Evolutionary conservation across 2,888 invertebrate genomes (phyloP).

Genomic region (Linnaemya vulpina): DNA sequence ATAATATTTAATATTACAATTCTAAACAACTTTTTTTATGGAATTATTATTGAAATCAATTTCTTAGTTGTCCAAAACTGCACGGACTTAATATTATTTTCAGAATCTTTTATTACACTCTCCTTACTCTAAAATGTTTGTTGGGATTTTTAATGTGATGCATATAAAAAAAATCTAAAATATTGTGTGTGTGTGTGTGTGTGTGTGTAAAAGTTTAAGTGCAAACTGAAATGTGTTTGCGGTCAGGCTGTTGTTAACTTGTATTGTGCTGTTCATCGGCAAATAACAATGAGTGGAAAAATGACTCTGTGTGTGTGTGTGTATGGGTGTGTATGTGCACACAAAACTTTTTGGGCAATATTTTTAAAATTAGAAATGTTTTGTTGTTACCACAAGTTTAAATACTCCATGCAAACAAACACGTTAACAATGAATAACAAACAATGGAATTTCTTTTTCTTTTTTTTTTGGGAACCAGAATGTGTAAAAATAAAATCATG

Average conservation of each 20-base stretch:
- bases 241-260: constrained; percentile 14
- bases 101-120: background rate
- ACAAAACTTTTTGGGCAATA: constrained; percentile 4
- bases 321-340: too few species aligned
- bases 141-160: background rate
- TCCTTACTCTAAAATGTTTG: background rate
- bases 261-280: constrained; percentile 15
- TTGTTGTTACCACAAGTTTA: background rate
- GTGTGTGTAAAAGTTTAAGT: background rate
- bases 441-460: background rate
- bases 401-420: background rate
- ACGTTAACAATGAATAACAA: background rate
- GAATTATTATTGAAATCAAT: too few species aligned
- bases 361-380: constrained; percentile 6
- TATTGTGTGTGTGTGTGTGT: background rate
- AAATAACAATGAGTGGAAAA: background rate
- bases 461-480: background rate
- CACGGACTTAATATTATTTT: too few species aligned
- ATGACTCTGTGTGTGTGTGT: background rate
- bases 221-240: constrained; percentile 4
- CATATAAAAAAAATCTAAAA: background rate
- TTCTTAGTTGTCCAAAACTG: too few species aligned
- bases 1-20: too few species aligned
- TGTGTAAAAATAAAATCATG: background rate
- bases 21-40: too few species aligned